These are phyloP conservation scores for Drosophila murphyi DNA, from an alignment of 1,140 invertebrate species.

Conservation along the genomic window DNA sequence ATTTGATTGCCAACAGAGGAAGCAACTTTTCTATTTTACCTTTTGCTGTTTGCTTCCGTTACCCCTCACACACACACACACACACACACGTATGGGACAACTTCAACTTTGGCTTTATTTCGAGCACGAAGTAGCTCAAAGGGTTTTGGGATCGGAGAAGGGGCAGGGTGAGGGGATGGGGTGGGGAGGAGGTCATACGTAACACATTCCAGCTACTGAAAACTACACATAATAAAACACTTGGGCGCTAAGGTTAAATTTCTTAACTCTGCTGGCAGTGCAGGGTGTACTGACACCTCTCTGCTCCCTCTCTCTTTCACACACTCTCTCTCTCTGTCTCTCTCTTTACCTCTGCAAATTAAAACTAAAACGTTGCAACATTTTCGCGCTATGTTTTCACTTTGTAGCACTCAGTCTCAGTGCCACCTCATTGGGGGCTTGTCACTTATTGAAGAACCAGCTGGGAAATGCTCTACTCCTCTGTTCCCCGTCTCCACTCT, in stretches of 20 bases:
- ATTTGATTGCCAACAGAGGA: constrained; percentile 76
- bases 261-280: constrained; percentile 18
- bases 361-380: constrained; percentile 76
- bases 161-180: neutral
- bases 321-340: neutral
- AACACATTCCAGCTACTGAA: constrained; percentile 68
- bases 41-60: constrained; percentile 71
- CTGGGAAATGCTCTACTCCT: constrained; percentile 17
- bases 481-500: neutral
- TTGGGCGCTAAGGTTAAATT: constrained; percentile 79
- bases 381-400: constrained; percentile 68
- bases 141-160: neutral
- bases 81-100: constrained; percentile 34
- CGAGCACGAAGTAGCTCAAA: constrained; percentile 72
- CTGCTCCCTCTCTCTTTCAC: neutral
- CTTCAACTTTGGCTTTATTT: constrained; percentile 79
- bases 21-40: constrained; percentile 74
- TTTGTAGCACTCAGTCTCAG: constrained; percentile 37
- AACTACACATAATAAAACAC: constrained; percentile 81
- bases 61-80: neutral
- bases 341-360: constrained; percentile 38
- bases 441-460: constrained; percentile 75
- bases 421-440: constrained; percentile 37
- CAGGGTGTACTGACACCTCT: constrained; percentile 10
- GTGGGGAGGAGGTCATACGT: constrained; percentile 48